Evolutionary conservation across 2,797 vertebrate genomes (phyloP).

Genomic region (Acestrorhynchus altus): DNA sequence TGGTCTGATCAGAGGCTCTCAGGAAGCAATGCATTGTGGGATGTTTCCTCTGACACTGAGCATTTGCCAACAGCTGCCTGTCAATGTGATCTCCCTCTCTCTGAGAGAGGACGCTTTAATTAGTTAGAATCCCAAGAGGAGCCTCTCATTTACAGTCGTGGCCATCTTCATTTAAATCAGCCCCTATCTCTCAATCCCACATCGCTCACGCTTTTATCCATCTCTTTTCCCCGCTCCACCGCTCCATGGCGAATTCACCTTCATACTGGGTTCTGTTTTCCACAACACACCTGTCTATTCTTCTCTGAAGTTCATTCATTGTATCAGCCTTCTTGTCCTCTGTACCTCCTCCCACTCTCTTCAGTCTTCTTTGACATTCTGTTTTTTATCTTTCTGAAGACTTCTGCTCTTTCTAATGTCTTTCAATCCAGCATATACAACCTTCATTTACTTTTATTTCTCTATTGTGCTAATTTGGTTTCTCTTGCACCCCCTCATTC

Average conservation of each 20-base stretch:
- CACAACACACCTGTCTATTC: conserved; percentile 64
- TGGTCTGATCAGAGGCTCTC: conserved; percentile 56
- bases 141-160: conserved; percentile 63
- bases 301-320: conserved; percentile 60
- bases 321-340: conserved; percentile 60
- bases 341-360: conserved; percentile 62
- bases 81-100: conserved; percentile 63
- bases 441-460: conserved; percentile 62
- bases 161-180: conserved; percentile 68
- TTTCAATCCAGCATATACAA: neutral
- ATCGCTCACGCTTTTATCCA: conserved; percentile 68
- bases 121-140: conserved; percentile 68
- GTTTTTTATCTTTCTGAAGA: conserved; percentile 4
- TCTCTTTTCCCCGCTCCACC: conserved; percentile 40
- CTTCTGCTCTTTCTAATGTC: conserved; percentile 15
- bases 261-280: conserved; percentile 59
- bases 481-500: conserved; percentile 30
- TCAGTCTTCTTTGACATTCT: conserved; percentile 53
- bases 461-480: conserved; percentile 53
- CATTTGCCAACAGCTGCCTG: conserved; percentile 68
- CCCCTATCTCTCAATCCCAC: conserved; percentile 50
- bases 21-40: conserved; percentile 59
- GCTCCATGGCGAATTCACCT: conserved; percentile 44
- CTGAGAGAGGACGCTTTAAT: conserved; percentile 67
- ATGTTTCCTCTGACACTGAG: conserved; percentile 62